phyloP scores from a whole-genome alignment of 2,113 vertebrate genomes.

The Excalfactoria chinensis region DNA sequence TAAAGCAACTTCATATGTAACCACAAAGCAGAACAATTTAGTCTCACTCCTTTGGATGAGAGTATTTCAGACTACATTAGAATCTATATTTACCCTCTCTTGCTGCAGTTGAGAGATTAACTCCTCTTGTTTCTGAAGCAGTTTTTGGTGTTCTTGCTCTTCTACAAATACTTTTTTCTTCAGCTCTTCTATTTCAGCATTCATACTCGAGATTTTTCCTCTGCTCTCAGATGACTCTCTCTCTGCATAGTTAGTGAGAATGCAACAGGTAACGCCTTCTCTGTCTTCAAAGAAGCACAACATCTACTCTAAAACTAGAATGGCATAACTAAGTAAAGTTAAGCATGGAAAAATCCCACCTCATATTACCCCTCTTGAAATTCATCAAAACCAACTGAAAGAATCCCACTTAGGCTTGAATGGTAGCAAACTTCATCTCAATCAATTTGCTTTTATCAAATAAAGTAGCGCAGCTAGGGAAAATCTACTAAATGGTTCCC shows the following conservation, averaged over 20 bases:
- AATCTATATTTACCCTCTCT: conserved; percentile 81
- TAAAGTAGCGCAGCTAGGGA: background rate
- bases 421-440: background rate
- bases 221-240: conserved; percentile 62
- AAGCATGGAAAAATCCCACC: background rate
- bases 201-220: conserved; percentile 76
- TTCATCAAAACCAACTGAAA: background rate
- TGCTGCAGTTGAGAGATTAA: conserved; percentile 76
- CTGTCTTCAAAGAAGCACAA: background rate
- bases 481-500: background rate
- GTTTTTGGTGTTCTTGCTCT: conserved; percentile 69
- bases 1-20: background rate
- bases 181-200: conserved; percentile 78
- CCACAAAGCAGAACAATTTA: background rate
- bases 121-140: conserved; percentile 79
- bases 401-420: background rate
- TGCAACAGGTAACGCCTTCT: background rate
- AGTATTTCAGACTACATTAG: background rate
- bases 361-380: background rate
- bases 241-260: conserved; percentile 49
- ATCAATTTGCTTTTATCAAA: background rate
- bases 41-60: background rate
- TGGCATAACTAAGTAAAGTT: background rate
- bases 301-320: background rate
- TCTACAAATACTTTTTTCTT: conserved; percentile 75